Percentiles rank a stretch among this genome's conserved stretches.
Conservation (phyloP, 2,888 invertebrate genomes). For the Cheilosia scutellata region DNA sequence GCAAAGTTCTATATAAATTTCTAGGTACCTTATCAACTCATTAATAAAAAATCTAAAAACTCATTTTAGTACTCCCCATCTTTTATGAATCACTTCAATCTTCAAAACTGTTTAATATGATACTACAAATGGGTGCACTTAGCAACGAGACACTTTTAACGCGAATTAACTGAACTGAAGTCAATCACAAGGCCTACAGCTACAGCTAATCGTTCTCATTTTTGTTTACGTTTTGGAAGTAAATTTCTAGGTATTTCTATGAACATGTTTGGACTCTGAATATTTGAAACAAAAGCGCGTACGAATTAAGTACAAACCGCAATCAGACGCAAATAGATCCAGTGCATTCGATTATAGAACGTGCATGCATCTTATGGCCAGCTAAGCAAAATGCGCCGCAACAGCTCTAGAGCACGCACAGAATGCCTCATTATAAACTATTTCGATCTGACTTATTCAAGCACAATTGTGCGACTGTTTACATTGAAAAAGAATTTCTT, state of each 20-base stretch:
- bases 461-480: conserved; percentile 30
- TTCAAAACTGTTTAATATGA: conserved; percentile 22
- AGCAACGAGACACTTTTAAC: neutral
- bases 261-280: conserved; percentile 30
- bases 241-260: conserved; percentile 14
- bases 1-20: neutral
- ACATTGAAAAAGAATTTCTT: neutral
- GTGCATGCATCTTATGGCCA: conserved; percentile 17
- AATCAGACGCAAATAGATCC: conserved; percentile 48
- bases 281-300: neutral
- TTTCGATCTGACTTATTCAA: conserved; percentile 35
- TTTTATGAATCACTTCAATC: neutral
- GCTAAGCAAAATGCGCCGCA: neutral
- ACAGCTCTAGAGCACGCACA: conserved; percentile 3
- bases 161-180: conserved; percentile 7
- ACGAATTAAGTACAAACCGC: conserved; percentile 22
- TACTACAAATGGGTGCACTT: neutral
- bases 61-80: neutral
- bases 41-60: neutral
- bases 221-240: conserved; percentile 17
- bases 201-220: conserved; percentile 12
- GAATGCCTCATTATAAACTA: conserved; percentile 17
- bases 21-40: neutral
- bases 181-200: conserved; percentile 8
- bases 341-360: conserved; percentile 18